Evolutionary conservation across 1,140 invertebrate species (phyloP).

Genomic region (Brachionus angularis): DNA sequence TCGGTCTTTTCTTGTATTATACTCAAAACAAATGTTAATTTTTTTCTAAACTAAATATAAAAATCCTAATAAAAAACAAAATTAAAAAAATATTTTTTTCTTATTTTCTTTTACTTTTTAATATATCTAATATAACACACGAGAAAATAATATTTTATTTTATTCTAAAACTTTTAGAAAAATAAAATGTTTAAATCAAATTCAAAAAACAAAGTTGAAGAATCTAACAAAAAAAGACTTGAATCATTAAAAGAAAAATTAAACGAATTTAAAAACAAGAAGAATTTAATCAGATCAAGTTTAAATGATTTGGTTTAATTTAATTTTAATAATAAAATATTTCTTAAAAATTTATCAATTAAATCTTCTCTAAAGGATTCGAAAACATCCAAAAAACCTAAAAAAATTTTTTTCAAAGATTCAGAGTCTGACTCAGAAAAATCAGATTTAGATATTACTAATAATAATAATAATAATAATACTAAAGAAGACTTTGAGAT

Average conservation of each 20-base stretch:
- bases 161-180: too few species aligned
- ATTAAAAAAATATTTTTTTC: too few species aligned
- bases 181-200: too few species aligned
- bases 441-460: not conserved
- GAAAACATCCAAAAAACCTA: not conserved
- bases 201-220: conserved; percentile 24
- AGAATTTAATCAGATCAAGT: not conserved
- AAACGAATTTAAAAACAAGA: conserved; percentile 23
- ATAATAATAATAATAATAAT: too few species aligned
- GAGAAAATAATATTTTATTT: too few species aligned
- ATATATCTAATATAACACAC: too few species aligned
- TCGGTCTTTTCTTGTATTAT: too few species aligned
- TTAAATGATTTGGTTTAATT: not conserved
- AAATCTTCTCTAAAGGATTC: not conserved
- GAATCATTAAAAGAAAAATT: conserved; percentile 34
- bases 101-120: too few species aligned
- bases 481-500: not conserved
- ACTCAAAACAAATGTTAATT: too few species aligned
- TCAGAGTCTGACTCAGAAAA: not conserved
- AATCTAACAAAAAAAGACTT: conserved; percentile 29
- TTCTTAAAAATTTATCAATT: not conserved
- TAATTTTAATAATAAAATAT: not conserved
- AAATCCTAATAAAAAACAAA: too few species aligned
- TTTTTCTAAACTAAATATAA: too few species aligned
- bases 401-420: conserved; percentile 35